Percentiles rank a stretch among this genome's conserved stretches.
Evolutionary conservation across 2,113 vertebrate genomes (phyloP).

Genomic region (Phoxinus phoxinus): DNA sequence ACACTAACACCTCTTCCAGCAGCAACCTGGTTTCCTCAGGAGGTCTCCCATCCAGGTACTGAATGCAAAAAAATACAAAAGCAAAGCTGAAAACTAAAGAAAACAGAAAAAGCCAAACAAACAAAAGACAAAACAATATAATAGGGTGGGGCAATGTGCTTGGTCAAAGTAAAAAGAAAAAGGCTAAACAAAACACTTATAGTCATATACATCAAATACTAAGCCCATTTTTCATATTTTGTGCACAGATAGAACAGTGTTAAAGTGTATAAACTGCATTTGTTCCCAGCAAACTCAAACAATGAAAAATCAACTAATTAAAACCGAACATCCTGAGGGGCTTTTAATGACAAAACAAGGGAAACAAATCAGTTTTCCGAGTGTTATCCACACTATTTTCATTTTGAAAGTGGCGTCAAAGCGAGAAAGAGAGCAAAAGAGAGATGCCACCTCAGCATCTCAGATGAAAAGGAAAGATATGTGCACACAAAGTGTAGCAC

Average conservation of each 20-base stretch:
- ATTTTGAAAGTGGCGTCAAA: neutral
- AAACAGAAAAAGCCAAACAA: too few species aligned
- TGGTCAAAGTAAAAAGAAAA: neutral
- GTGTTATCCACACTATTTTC: neutral
- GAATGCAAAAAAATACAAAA: neutral
- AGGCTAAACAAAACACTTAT: too few species aligned
- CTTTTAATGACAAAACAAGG: neutral
- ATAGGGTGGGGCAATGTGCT: neutral
- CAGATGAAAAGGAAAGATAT: neutral
- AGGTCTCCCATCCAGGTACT: too few species aligned
- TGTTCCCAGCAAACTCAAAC: neutral
- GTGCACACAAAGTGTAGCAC: constrained; percentile 1
- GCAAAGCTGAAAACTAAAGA: neutral
- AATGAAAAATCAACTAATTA: constrained; percentile 14
- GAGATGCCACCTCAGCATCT: constrained; percentile 28
- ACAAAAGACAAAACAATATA: too few species aligned
- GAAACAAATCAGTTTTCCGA: neutral
- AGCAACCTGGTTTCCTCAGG: too few species aligned
- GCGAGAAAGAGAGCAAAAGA: neutral
- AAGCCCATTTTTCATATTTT: neutral
- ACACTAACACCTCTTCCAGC: too few species aligned
- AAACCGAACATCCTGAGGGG: neutral
- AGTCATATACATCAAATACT: neutral
- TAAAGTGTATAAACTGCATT: neutral
- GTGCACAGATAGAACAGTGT: neutral